Evolutionary conservation across 2,888 invertebrate genomes (phyloP), one percentile per base, ranked within the genome.

Genomic region (Tenthredo amoena): DNA sequence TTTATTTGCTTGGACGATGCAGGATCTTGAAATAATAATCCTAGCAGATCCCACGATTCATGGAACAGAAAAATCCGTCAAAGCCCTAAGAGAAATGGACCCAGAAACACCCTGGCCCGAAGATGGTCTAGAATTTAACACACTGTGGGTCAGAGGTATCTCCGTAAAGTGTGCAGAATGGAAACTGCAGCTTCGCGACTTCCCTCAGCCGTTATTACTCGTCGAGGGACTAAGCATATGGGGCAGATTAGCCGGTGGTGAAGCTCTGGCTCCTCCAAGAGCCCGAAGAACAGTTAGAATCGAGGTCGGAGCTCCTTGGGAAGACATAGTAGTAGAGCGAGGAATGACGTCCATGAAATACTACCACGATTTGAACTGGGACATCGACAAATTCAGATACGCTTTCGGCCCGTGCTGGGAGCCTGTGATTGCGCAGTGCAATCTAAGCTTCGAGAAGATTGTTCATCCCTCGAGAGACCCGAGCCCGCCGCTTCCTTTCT

Each of bases 331-430:
- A n/a, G 95, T 99, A 15, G 97, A 99, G 93, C 95, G 99, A 85
- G 97, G 97, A 88, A 98, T 99, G 97, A 97, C 98, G 81, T 96
- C 99, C 0, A 95, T 99, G 68, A 99, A 99, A 94, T 99, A 98
- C 94, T 99, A 99, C 94, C 99, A 99, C 94, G 99, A 99, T 94
- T 96, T 99, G 86, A 98, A 98, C 93, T 98, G 98, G 94, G 98
- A 99, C 93, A 96, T 98, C 90, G 96, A 97, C 84, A 96, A 97
- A 88, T 98, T 96, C 92, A 97, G 97, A 91, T 98, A 99, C 92
- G 99, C 99, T 0, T 99, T 99, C 92, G 99, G 99, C 0, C 99
- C 99, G 0, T 99, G 99, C 93, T 99, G 99, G 99, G 99, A 99
- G 92, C 99, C 99, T 0, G 98, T 98, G 21, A 96, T 98, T 85